These are phyloP conservation scores for Cecropterus lyciades DNA, from an alignment of 1,140 invertebrate genomes.

Conservation along the genomic window DNA sequence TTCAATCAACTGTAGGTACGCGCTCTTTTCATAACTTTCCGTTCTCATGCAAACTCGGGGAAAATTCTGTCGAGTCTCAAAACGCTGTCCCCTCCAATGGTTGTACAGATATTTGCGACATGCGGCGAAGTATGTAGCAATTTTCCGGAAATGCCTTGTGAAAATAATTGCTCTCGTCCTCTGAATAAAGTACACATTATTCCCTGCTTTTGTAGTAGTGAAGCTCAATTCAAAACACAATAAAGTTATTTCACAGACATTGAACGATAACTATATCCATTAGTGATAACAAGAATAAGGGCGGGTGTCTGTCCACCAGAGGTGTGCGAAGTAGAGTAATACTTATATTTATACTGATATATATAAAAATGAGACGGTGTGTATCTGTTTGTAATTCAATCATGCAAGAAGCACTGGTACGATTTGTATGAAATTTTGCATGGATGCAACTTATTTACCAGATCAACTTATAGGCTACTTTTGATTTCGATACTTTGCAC, in stretches of 20 bases:
- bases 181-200: background rate
- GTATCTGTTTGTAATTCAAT: too few relatives aligned
- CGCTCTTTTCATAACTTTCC: background rate
- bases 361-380: too few relatives aligned
- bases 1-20: background rate
- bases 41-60: background rate
- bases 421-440: too few relatives aligned
- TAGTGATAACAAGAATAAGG: background rate
- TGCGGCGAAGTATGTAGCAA: background rate
- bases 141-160: background rate
- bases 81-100: background rate
- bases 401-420: too few relatives aligned
- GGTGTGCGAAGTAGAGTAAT: too few relatives aligned
- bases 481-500: too few relatives aligned
- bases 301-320: too few relatives aligned
- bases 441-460: too few relatives aligned
- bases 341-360: too few relatives aligned
- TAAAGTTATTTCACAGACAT: background rate
- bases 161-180: background rate
- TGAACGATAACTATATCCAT: background rate
- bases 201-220: background rate
- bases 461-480: too few relatives aligned
- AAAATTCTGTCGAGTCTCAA: background rate
- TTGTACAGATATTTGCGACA: background rate
- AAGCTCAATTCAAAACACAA: background rate